These are phyloP conservation scores for Sylvia borin DNA, from an alignment of 2,797 vertebrate species.

Conservation along the genomic window DNA sequence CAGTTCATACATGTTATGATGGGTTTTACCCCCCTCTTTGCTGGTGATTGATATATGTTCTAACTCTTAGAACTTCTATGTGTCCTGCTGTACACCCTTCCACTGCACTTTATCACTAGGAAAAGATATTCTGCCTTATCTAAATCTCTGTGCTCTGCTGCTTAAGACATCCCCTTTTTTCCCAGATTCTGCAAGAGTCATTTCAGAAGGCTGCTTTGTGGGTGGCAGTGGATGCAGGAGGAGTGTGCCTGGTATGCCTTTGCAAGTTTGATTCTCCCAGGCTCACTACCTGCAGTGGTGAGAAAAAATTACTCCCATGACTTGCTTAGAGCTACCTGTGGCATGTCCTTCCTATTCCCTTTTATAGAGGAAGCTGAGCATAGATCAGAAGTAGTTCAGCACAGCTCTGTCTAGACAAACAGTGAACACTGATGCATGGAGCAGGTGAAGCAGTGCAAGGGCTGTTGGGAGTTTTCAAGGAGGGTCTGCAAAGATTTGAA, in stretches of 20 bases:
- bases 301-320: neutral
- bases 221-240: neutral
- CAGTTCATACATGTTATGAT: fast-evolving
- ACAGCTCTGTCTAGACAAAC: neutral
- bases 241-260: too few species aligned
- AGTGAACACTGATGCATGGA: neutral
- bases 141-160: neutral
- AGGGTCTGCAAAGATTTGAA: neutral
- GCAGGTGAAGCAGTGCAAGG: neutral
- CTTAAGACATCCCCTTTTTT: neutral
- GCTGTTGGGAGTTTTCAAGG: neutral
- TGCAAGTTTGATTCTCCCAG: neutral
- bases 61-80: neutral
- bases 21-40: neutral
- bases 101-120: neutral
- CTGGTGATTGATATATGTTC: neutral
- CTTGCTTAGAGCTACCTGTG: neutral
- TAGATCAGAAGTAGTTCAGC: neutral
- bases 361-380: neutral
- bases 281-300: neutral
- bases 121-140: neutral
- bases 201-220: neutral
- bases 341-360: neutral
- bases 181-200: neutral
- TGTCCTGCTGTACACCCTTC: neutral